Evolutionary conservation across 2,888 invertebrate species (phyloP).

Genomic region (Spisula solida): DNA sequence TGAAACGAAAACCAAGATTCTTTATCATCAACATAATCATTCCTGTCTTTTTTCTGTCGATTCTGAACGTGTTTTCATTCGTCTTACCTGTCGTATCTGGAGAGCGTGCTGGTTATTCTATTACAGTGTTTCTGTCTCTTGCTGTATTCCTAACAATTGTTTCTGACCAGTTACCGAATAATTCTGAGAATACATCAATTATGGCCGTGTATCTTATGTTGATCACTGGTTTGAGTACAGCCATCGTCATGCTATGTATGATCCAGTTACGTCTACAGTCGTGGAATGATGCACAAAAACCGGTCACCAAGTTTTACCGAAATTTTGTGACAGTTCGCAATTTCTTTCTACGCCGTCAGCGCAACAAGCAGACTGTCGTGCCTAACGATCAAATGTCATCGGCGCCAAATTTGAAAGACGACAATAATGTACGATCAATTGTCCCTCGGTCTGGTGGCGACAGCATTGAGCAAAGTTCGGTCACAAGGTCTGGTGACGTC

Average conservation of each 20-base stretch:
- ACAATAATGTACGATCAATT: neutral
- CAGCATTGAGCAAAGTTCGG: too few species aligned
- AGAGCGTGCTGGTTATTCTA: conserved; percentile 39
- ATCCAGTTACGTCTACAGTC: conserved; percentile 19
- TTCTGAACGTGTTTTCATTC: conserved; percentile 38
- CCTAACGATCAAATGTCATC: neutral
- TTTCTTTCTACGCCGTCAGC: neutral
- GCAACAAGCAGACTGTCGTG: neutral
- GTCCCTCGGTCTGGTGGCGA: too few species aligned
- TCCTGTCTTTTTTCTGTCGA: conserved; percentile 38
- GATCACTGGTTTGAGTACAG: conserved; percentile 29
- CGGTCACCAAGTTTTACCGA: conserved; percentile 7
- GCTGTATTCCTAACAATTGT: conserved; percentile 46
- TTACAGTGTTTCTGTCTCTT: conserved; percentile 43
- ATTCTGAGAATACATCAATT: conserved; percentile 37
- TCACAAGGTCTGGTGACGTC: too few species aligned
- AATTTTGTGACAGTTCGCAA: neutral
- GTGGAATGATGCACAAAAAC: neutral
- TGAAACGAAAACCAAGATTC: conserved; percentile 42
- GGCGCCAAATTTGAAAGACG: neutral
- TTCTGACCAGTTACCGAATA: conserved; percentile 35
- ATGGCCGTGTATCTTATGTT: conserved; percentile 41
- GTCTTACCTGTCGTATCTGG: conserved; percentile 39
- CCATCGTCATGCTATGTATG: conserved; percentile 31
- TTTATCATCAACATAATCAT: conserved; percentile 39